Percentiles rank a stretch among this genome's conserved stretches.
Evolutionary conservation across 1,140 invertebrate genomes (phyloP).

Genomic region (Sitodiplosis mosellana): DNA sequence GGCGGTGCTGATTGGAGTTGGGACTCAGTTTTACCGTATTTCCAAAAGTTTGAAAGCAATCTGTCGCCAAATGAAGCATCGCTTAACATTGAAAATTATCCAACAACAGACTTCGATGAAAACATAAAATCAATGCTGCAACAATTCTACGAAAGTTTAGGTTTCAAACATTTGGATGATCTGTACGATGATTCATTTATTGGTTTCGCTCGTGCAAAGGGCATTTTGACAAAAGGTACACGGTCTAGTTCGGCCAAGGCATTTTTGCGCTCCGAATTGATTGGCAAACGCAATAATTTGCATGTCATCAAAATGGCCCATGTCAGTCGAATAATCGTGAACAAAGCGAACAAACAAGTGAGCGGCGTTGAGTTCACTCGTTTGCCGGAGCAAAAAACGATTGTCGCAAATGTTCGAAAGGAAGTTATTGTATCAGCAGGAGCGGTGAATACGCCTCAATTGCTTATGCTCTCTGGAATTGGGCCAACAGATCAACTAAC

Average conservation of each 20-base stretch:
- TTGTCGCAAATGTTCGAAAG: constrained; percentile 15
- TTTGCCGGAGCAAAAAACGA: too few species aligned
- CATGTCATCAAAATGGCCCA: constrained; percentile 30
- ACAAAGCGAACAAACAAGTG: too few species aligned
- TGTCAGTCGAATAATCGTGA: constrained; percentile 17
- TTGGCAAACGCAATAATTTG: constrained; percentile 35
- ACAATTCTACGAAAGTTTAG: constrained; percentile 40
- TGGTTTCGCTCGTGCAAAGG: constrained; percentile 36
- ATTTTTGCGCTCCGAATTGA: constrained; percentile 38
- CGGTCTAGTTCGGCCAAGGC: constrained; percentile 47
- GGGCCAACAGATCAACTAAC: constrained; percentile 25
- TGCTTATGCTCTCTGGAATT: constrained; percentile 33
- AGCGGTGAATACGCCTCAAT: constrained; percentile 34
- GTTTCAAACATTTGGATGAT: constrained; percentile 39
- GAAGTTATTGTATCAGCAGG: constrained; percentile 47
- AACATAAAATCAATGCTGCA: constrained; percentile 18
- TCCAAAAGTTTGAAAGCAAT: constrained; percentile 69
- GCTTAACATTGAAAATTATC: too few species aligned
- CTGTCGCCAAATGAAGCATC: constrained; percentile 47
- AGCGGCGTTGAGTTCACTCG: too few species aligned
- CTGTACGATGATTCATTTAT: constrained; percentile 40
- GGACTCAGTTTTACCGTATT: constrained; percentile 58
- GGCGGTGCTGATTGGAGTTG: constrained; percentile 77
- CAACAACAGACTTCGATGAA: too few species aligned
- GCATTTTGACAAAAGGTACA: constrained; percentile 47